Evolutionary conservation across 2,113 vertebrate species (phyloP).

Genomic region (Phainopepla nitens): DNA sequence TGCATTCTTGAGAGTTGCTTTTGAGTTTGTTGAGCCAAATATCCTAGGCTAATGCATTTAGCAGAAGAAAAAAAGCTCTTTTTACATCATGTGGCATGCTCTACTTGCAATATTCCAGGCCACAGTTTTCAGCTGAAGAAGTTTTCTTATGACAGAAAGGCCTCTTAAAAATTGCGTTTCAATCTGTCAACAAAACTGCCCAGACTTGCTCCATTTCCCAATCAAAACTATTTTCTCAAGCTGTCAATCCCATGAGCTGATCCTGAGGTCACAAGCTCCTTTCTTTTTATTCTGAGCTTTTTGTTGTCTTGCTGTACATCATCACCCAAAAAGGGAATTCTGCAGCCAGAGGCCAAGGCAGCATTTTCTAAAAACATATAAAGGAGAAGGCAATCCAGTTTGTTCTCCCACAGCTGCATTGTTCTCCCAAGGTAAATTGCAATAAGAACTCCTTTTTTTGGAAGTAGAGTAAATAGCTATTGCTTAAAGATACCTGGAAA

Average conservation of each 20-base stretch:
- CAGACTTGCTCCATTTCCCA: neutral
- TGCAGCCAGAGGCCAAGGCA: neutral
- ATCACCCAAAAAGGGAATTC: neutral
- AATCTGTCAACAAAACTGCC: neutral
- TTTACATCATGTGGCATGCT: neutral
- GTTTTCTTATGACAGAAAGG: neutral
- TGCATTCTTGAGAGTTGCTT: neutral
- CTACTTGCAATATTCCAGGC: neutral
- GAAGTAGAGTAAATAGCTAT: neutral
- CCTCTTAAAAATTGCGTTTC: neutral
- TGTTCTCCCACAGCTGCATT: neutral
- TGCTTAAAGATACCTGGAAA: neutral
- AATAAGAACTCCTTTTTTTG: neutral
- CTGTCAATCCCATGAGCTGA: neutral
- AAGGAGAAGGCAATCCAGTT: neutral
- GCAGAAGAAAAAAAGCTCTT: neutral
- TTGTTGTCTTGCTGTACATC: neutral
- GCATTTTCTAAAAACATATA: neutral
- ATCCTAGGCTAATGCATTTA: neutral
- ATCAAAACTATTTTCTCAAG: neutral
- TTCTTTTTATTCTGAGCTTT: neutral
- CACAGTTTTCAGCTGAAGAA: neutral
- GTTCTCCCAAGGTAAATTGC: neutral
- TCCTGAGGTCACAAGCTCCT: neutral
- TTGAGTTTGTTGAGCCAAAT: neutral